Evolutionary conservation across 2,797 vertebrate genomes (phyloP).

Genomic region (Orestias chungarensis): DNA sequence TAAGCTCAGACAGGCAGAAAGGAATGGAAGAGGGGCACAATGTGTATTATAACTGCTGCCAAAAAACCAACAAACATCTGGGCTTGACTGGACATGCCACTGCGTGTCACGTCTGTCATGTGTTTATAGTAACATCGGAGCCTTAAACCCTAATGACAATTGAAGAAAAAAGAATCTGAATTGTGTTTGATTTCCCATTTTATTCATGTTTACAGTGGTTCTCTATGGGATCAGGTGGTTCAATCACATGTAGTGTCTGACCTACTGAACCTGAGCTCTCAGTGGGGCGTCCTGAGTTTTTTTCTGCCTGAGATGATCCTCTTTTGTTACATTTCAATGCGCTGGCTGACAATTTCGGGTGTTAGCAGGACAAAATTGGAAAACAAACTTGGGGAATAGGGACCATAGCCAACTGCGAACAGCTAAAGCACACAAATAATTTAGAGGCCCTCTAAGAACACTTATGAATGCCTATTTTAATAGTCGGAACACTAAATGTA

Average conservation of each 20-base stretch:
- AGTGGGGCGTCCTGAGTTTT: slow-evolving; percentile 50
- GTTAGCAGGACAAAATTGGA: slow-evolving; percentile 35
- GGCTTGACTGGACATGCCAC: slow-evolving; percentile 1
- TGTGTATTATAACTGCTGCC: slow-evolving; percentile 19
- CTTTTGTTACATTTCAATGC: slow-evolving; percentile 25
- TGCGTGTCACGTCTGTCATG: background rate
- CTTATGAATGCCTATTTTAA: too few species aligned
- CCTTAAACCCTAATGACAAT: slow-evolving; percentile 36
- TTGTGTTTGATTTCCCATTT: slow-evolving; percentile 42
- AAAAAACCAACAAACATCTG: slow-evolving; percentile 10
- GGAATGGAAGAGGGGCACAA: slow-evolving; percentile 18
- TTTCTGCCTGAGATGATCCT: slow-evolving; percentile 32
- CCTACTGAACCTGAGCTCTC: slow-evolving; percentile 61
- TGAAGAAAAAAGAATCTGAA: slow-evolving; percentile 43
- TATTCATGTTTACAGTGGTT: slow-evolving; percentile 47
- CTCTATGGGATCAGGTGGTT: slow-evolving; percentile 44
- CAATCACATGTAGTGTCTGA: slow-evolving; percentile 57
- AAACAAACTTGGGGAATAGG: background rate
- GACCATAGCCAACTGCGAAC: background rate
- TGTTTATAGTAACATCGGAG: slow-evolving; percentile 27
- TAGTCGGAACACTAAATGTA: background rate
- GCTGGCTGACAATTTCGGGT: slow-evolving; percentile 31
- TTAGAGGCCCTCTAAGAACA: too few species aligned
- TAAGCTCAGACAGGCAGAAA: slow-evolving; percentile 18
- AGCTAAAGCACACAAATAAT: too few species aligned